Percentiles rank a stretch among this genome's conserved stretches.
Conservation (phyloP, 2,888 invertebrate genomes). For the Diaprepes abbreviatus region DNA sequence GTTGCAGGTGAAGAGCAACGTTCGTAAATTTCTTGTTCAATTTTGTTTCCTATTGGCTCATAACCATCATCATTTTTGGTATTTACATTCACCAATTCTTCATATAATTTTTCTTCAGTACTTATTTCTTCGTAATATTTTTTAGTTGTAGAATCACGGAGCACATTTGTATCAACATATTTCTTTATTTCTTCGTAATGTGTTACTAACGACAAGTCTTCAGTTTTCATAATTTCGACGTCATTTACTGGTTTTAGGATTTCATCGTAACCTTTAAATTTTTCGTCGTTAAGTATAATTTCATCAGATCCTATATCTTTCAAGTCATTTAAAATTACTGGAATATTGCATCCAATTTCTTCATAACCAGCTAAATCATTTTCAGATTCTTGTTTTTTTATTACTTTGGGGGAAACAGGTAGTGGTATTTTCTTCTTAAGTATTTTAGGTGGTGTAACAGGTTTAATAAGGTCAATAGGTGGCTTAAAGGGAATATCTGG, state of each 20-base stretch:
- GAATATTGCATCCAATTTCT: slow-evolving; percentile 33
- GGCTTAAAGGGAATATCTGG: slow-evolving; percentile 51
- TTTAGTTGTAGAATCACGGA: slow-evolving; percentile 45
- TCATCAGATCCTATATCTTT: not conserved
- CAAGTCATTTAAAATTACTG: not conserved
- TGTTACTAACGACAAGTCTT: not conserved
- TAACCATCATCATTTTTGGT: slow-evolving; percentile 61
- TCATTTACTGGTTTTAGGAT: slow-evolving; percentile 40
- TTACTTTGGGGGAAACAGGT: slow-evolving; percentile 15
- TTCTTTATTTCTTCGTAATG: slow-evolving; percentile 29
- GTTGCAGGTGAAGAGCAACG: slow-evolving; percentile 66
- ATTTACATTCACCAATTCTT: slow-evolving; percentile 57
- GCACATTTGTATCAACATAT: not conserved
- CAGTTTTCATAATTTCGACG: slow-evolving; percentile 21
- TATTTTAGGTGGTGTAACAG: slow-evolving; percentile 44
- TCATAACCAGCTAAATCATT: slow-evolving; percentile 35
- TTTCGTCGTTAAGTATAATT: slow-evolving; percentile 33
- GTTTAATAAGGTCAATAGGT: slow-evolving; percentile 14
- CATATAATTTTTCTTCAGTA: slow-evolving; percentile 37
- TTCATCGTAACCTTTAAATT: slow-evolving; percentile 43
- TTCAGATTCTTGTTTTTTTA: not conserved
- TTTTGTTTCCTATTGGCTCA: slow-evolving; percentile 42
- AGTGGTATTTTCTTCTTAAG: slow-evolving; percentile 53
- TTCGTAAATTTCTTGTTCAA: slow-evolving; percentile 67
- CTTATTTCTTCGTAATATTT: slow-evolving; percentile 57